Conservation (phyloP, 2,113 vertebrate species). For the Cromileptes altivelis region DNA sequence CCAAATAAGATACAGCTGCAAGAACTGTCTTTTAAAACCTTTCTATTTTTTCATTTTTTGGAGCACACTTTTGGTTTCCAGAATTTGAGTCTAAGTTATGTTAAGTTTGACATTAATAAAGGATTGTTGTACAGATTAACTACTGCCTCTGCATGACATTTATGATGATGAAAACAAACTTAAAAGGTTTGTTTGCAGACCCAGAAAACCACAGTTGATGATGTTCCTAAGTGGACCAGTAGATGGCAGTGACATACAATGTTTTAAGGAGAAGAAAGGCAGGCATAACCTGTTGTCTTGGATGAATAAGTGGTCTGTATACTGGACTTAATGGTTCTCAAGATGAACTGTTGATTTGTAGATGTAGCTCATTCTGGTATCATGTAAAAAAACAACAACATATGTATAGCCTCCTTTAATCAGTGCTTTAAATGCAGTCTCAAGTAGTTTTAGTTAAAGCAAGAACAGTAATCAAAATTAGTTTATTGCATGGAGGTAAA, state of each 20-base stretch:
- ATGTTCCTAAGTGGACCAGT: slow-evolving; percentile 31
- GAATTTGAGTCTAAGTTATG: neutral
- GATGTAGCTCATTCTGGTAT: neutral
- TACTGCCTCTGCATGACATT: neutral
- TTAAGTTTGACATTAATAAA: slow-evolving; percentile 25
- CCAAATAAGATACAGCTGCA: neutral
- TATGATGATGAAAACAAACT: neutral
- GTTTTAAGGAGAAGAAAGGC: neutral
- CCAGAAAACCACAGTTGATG: neutral
- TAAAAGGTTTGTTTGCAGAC: neutral
- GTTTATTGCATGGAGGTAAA: neutral
- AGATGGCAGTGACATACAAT: slow-evolving; percentile 57
- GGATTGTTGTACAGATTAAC: neutral
- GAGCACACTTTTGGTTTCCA: neutral
- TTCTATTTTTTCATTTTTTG: neutral
- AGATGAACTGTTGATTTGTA: neutral
- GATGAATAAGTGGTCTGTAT: neutral
- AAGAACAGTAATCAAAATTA: neutral
- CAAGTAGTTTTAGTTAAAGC: neutral
- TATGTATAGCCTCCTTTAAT: neutral
- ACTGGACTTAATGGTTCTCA: neutral
- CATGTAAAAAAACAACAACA: neutral
- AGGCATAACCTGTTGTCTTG: neutral
- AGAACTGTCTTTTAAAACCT: neutral
- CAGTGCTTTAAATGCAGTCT: neutral